Conservation (phyloP, 92 coral and sea anemone species). For the Parazoanthus darwini region DNA sequence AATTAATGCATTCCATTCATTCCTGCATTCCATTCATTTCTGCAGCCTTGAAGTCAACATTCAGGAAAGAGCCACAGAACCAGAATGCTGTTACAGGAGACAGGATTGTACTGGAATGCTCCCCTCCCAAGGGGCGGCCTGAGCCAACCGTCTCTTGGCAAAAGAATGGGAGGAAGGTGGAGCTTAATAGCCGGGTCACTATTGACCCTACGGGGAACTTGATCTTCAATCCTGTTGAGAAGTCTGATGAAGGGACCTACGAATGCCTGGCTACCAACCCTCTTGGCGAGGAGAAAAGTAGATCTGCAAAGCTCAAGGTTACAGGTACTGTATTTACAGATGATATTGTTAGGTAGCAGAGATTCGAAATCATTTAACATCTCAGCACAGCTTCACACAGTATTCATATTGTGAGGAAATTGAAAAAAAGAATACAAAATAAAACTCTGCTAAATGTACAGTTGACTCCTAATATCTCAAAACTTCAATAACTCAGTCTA, state of each 20-base stretch:
- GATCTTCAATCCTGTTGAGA: conserved; percentile 63
- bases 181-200: conserved; percentile 53
- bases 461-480: too few species aligned
- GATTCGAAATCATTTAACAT: not conserved
- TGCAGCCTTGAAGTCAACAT: conserved; percentile 64
- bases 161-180: conserved; percentile 53
- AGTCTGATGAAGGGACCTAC: conserved; percentile 80
- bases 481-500: too few species aligned
- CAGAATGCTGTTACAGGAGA: conserved; percentile 61
- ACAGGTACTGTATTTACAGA: conserved; percentile 69
- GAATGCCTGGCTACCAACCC: conserved; percentile 75
- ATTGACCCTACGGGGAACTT: conserved; percentile 67
- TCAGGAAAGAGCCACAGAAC: conserved; percentile 67
- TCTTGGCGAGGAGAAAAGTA: conserved; percentile 67
- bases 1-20: not conserved
- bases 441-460: too few species aligned
- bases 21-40: not conserved
- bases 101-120: conserved; percentile 65
- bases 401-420: too few species aligned
- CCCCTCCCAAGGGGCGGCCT: conserved; percentile 90
- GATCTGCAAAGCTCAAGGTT: conserved; percentile 63
- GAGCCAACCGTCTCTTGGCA: conserved; percentile 78
- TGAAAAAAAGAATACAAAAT: too few species aligned
- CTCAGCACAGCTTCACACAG: too few species aligned
- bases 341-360: not conserved